phyloP scores from a whole-genome alignment of 2,113 vertebrate genomes.

The Pipra filicauda region DNA sequence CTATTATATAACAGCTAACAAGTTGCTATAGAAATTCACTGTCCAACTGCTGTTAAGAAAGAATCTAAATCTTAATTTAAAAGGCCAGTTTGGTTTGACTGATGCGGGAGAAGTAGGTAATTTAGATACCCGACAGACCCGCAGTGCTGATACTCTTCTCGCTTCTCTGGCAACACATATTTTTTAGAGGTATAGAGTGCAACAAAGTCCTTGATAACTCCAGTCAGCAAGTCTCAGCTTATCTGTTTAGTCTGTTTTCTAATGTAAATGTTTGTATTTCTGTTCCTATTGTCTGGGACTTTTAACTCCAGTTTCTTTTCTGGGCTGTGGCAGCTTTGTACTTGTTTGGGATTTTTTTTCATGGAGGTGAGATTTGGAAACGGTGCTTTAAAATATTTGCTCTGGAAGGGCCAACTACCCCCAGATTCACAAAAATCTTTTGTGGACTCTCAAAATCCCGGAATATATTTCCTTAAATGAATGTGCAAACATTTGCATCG shows the following conservation, averaged over 20 bases:
- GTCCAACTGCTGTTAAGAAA: not conserved
- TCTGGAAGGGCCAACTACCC: not conserved
- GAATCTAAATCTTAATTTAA: not conserved
- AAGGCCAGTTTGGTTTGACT: not conserved
- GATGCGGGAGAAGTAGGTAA: not conserved
- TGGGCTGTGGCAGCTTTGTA: not conserved
- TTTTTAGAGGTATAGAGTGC: slow-evolving; percentile 62
- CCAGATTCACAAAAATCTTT: not conserved
- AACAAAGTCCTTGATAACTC: slow-evolving; percentile 52
- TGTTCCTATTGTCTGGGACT: slow-evolving; percentile 50
- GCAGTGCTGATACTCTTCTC: not conserved
- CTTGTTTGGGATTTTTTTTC: not conserved
- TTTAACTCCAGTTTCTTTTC: slow-evolving; percentile 47
- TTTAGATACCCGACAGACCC: not conserved
- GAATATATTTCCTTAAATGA: not conserved
- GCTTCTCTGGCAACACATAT: slow-evolving; percentile 40
- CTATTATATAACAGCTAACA: not conserved
- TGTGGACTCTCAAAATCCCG: not conserved
- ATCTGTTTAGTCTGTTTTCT: slow-evolving; percentile 75
- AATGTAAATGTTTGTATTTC: slow-evolving; percentile 74
- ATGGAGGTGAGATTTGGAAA: not conserved
- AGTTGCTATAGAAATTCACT: not conserved
- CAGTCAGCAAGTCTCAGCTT: slow-evolving; percentile 69
- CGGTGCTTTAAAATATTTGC: not conserved
- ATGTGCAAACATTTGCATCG: not conserved